A percentile compares a stretch with the other conserved stretches of the same genome.
These are phyloP conservation scores for Stylophora pistillata DNA, from an alignment of 64 coral and sea anemone species.

Conservation along the genomic window DNA sequence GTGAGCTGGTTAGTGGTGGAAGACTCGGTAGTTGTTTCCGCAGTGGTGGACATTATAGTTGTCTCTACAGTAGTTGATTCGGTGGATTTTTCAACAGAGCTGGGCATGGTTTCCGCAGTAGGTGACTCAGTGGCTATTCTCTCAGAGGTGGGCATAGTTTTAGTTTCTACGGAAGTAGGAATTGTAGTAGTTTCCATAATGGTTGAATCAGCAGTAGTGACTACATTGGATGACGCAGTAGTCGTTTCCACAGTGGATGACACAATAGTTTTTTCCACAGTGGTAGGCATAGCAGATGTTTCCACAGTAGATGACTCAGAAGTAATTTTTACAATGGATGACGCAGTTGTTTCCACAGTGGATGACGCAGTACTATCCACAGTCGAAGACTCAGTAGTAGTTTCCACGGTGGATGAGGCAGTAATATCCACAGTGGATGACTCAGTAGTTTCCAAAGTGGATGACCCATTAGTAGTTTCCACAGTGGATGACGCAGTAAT, in stretches of 20 bases:
- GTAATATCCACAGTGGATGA: too few relatives aligned
- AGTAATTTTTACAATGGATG: too few relatives aligned
- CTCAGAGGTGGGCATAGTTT: too few relatives aligned
- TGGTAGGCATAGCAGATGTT: neutral
- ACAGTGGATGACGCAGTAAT: too few relatives aligned
- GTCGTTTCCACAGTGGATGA: neutral
- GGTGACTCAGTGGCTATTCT: neutral
- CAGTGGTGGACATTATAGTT: neutral
- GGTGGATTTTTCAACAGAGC: too few relatives aligned
- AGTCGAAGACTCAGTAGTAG: neutral
- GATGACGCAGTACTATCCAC: neutral
- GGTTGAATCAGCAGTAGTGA: neutral
- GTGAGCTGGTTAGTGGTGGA: too few relatives aligned
- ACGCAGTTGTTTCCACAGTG: neutral
- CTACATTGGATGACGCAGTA: too few relatives aligned
- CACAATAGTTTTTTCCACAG: neutral
- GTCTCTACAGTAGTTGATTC: neutral
- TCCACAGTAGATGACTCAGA: neutral
- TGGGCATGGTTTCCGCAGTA: neutral
- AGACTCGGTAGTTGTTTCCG: neutral
- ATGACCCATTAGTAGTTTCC: neutral
- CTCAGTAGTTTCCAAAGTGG: neutral
- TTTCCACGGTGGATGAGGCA: neutral
- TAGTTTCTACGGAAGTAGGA: neutral
- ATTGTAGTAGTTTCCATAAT: neutral